Evolutionary conservation across 2,888 invertebrate species (phyloP).

Genomic region (Trypoxylon attenuatum): DNA sequence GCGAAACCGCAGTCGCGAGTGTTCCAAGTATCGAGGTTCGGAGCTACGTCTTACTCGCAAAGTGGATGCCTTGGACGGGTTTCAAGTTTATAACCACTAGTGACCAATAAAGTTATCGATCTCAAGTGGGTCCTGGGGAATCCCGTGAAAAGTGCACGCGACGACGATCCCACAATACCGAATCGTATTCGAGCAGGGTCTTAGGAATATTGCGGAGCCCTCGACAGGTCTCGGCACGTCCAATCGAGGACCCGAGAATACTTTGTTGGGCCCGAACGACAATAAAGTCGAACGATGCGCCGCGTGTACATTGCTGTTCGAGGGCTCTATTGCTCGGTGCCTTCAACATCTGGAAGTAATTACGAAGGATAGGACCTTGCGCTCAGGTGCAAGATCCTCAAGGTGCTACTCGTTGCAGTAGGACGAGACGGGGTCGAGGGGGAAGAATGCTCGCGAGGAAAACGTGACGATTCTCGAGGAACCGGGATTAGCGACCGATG

Average conservation of each 20-base stretch:
- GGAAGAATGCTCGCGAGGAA: constrained; percentile 14
- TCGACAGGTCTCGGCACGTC: constrained; percentile 14
- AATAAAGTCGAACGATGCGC: constrained; percentile 30
- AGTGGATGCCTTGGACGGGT: constrained; percentile 30
- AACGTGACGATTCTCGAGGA: constrained; percentile 60
- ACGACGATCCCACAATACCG: constrained; percentile 14
- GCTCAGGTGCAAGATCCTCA: constrained; percentile 38
- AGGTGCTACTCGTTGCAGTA: constrained; percentile 2
- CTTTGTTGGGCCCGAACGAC: constrained; percentile 15
- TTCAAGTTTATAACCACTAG: constrained; percentile 46
- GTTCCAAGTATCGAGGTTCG: not conserved
- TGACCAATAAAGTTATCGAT: constrained; percentile 47
- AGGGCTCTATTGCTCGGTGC: not conserved
- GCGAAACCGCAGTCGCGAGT: not conserved
- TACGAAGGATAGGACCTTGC: constrained; percentile 39
- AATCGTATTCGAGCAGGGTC: constrained; percentile 5
- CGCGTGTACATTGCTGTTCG: not conserved
- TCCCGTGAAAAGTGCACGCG: constrained; percentile 33
- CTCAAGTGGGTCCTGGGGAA: constrained; percentile 21
- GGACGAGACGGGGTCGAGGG: not conserved
- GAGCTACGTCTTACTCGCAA: constrained; percentile 1
- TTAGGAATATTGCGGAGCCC: constrained; percentile 8
- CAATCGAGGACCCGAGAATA: not conserved
- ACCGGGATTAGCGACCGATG: constrained; percentile 61
- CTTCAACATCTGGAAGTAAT: constrained; percentile 68